phyloP scores from a whole-genome alignment of 2,113 vertebrate species.

The Barnardius zonarius region DNA sequence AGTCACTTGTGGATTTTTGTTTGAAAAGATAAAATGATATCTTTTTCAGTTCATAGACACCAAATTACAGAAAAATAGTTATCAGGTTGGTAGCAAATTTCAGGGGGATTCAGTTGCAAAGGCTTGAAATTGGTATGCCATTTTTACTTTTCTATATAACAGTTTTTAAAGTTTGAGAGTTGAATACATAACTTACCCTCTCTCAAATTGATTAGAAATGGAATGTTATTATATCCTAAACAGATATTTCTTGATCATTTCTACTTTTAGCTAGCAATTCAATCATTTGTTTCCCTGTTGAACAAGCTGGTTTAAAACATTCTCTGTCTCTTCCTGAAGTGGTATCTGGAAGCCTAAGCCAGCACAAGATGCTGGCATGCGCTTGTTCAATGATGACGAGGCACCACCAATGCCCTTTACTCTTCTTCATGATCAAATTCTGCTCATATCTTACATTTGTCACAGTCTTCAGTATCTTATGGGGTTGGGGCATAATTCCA shows the following conservation, averaged over 20 bases:
- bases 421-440: background rate
- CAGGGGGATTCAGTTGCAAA: background rate
- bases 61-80: background rate
- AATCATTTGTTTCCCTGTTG: background rate
- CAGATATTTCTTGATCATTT: background rate
- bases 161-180: background rate
- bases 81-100: background rate
- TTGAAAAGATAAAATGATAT: background rate
- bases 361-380: background rate
- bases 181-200: background rate
- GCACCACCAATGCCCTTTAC: background rate
- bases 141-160: background rate
- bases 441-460: background rate
- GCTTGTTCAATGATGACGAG: background rate
- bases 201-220: background rate
- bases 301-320: background rate
- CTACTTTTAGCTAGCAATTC: background rate
- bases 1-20: background rate
- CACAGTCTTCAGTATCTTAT: background rate
- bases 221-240: background rate
- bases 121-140: accelerated
- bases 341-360: background rate
- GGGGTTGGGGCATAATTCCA: background rate
- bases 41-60: background rate
- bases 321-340: background rate